Evolutionary conservation across 2,888 invertebrate species (phyloP).

Genomic region (Unio delphinus): DNA sequence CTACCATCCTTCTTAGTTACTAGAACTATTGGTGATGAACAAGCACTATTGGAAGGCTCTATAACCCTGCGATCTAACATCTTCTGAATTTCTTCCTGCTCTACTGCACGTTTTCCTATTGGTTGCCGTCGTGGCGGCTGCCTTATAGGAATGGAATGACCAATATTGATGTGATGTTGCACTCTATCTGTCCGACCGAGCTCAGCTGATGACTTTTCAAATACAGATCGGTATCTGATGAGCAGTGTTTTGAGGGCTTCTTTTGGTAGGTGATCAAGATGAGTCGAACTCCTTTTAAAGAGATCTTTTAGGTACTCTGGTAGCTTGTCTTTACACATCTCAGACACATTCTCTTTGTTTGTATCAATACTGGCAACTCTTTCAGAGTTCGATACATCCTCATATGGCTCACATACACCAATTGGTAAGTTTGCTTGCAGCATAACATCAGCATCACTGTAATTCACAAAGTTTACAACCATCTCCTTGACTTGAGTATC

Average conservation of each 20-base stretch:
- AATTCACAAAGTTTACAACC: slow-evolving; percentile 9
- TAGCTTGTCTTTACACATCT: background rate
- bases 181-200: no score
- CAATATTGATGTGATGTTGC: slow-evolving; percentile 24
- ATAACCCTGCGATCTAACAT: slow-evolving; percentile 10
- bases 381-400: no score
- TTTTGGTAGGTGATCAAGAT: slow-evolving; percentile 3
- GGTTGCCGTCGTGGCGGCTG: slow-evolving; percentile 18
- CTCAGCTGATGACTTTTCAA: slow-evolving; percentile 18
- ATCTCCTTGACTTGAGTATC: slow-evolving; percentile 1
- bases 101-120: slow-evolving; percentile 13
- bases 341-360: no score
- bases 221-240: slow-evolving; percentile 10
- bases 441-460: background rate
- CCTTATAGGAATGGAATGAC: slow-evolving; percentile 11
- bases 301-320: slow-evolving; percentile 15
- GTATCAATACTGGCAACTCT: no score
- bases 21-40: no score
- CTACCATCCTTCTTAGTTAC: no score
- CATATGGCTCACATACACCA: no score
- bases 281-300: slow-evolving; percentile 11
- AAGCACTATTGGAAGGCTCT: no score
- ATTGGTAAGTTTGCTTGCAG: no score
- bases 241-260: slow-evolving; percentile 5
- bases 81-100: slow-evolving; percentile 12